These are phyloP conservation scores for Leistus spinibarbis DNA, from an alignment of 2,888 invertebrate species.

Conservation along the genomic window DNA sequence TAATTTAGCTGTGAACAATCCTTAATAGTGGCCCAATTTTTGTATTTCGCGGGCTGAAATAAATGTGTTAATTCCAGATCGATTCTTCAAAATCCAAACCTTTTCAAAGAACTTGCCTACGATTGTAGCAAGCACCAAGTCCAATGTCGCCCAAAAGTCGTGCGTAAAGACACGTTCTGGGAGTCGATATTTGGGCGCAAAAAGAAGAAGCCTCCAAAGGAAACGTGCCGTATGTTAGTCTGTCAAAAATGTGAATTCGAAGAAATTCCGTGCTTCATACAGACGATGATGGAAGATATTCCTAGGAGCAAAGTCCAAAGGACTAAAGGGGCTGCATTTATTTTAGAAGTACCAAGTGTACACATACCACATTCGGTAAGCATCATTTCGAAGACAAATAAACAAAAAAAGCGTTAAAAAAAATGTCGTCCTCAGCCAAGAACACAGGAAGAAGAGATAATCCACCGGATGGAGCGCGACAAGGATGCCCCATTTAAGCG, in stretches of 20 bases:
- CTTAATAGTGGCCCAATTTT: too few species aligned
- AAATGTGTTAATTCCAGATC: not conserved
- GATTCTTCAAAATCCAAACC: not conserved
- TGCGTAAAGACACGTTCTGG: not conserved
- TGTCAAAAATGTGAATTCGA: not conserved
- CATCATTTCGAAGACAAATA: too few species aligned
- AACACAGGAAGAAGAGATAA: not conserved
- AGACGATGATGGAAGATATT: conserved; percentile 10
- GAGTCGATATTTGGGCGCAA: not conserved
- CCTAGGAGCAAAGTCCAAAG: conserved; percentile 2
- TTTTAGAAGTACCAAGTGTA: conserved; percentile 7
- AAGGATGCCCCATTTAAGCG: not conserved
- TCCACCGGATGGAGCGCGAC: conserved; percentile 20
- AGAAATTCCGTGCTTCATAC: conserved; percentile 12
- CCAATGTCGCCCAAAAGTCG: not conserved
- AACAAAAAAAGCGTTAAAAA: not conserved
- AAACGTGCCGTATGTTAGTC: not conserved
- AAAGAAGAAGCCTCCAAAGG: conserved; percentile 13
- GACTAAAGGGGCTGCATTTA: conserved; percentile 8
- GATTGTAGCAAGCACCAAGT: not conserved
- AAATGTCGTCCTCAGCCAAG: not conserved
- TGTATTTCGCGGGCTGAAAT: too few species aligned
- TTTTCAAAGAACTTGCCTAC: not conserved
- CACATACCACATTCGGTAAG: not conserved
- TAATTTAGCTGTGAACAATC: too few species aligned